These are phyloP conservation scores for Oenanthe melanoleuca DNA, from an alignment of 2,113 vertebrate genomes.

Conservation along the genomic window DNA sequence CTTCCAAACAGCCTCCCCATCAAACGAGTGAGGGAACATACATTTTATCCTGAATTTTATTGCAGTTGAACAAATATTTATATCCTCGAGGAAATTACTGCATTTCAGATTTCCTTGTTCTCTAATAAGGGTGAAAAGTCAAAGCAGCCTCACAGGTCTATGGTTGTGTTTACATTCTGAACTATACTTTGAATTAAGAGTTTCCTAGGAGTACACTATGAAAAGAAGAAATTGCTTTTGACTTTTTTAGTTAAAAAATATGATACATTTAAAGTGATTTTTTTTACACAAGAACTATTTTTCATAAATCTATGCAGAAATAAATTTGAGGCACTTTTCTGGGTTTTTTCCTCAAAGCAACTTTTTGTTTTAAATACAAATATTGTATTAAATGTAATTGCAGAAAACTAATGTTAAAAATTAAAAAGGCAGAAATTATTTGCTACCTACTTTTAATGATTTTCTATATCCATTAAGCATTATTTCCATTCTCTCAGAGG, in stretches of 20 bases:
- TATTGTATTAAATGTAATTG: background rate
- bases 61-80: background rate
- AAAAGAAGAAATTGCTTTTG: background rate
- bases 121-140: background rate
- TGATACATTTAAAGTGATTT: background rate
- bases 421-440: background rate
- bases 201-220: background rate
- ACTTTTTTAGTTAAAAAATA: background rate
- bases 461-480: background rate
- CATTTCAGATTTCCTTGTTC: background rate
- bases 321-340: background rate
- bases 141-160: background rate
- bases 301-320: background rate
- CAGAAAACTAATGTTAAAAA: background rate
- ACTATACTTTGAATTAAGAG: background rate
- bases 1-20: background rate
- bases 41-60: background rate
- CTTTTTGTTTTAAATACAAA: background rate
- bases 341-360: accelerated
- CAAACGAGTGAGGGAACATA: background rate
- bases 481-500: background rate
- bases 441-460: background rate
- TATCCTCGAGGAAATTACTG: background rate
- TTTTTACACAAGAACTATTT: background rate
- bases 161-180: background rate